Percentiles rank a stretch among this genome's conserved stretches.
These are phyloP conservation scores for Choristoneura fumiferana DNA, from an alignment of 1,140 invertebrate genomes.

Conservation along the genomic window DNA sequence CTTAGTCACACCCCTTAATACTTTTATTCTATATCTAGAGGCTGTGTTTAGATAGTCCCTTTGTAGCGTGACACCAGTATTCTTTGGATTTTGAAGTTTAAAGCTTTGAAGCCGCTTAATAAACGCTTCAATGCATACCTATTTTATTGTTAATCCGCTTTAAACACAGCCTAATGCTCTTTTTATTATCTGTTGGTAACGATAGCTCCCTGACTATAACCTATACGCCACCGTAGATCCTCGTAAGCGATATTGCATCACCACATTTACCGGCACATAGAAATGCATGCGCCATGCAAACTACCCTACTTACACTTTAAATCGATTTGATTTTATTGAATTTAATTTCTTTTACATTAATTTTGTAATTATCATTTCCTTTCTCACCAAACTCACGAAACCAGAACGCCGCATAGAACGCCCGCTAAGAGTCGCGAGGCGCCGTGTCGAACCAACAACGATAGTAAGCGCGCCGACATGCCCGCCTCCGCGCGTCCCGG, in stretches of 20 bases:
- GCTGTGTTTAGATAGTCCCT: conserved; percentile 26
- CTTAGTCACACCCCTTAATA: conserved; percentile 1
- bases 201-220: not conserved
- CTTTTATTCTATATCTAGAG: not conserved
- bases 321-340: conserved; percentile 32
- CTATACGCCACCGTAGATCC: conserved; percentile 5
- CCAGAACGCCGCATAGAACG: conserved; percentile 48
- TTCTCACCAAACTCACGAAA: conserved; percentile 23
- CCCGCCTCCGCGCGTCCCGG: conserved; percentile 28
- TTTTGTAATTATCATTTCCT: conserved; percentile 39
- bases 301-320: conserved; percentile 23
- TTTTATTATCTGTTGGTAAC: not conserved
- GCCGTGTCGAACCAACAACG: conserved; percentile 29
- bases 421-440: conserved; percentile 49
- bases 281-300: conserved; percentile 42
- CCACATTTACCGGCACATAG: conserved; percentile 28
- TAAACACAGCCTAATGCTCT: conserved; percentile 14
- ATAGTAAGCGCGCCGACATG: conserved; percentile 35
- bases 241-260: not conserved
- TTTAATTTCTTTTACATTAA: conserved; percentile 45
- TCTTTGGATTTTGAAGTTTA: not conserved
- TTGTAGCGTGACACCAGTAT: conserved; percentile 19
- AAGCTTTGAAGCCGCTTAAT: not conserved
- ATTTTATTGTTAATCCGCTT: not conserved
- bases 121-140: not conserved